These are phyloP conservation scores for Todiramphus saurophagus DNA, from an alignment of 2,113 vertebrate species.

Conservation along the genomic window DNA sequence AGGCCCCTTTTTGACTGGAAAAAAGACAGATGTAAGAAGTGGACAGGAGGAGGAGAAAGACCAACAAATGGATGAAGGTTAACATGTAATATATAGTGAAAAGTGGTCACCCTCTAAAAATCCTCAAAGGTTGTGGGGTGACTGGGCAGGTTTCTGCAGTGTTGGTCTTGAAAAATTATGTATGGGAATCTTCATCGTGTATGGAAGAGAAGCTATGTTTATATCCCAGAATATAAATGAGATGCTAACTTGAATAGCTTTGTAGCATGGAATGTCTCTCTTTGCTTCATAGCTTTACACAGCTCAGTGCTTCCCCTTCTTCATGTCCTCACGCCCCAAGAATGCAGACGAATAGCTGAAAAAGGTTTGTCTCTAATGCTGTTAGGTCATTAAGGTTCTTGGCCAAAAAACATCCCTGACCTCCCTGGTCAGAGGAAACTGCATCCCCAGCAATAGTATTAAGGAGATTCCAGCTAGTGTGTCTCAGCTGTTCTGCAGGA, in stretches of 20 bases:
- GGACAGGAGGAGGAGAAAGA: neutral
- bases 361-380: constrained; percentile 51
- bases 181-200: neutral
- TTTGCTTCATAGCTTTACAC: constrained; percentile 13
- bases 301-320: constrained; percentile 46
- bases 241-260: constrained; percentile 23
- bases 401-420: constrained; percentile 39
- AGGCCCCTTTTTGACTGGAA: neutral
- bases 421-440: constrained; percentile 10
- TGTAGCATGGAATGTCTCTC: neutral
- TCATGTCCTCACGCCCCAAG: constrained; percentile 6
- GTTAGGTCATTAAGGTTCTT: constrained; percentile 14
- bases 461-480: neutral
- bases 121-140: neutral
- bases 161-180: neutral
- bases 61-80: too few relatives aligned
- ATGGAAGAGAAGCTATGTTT: constrained; percentile 28
- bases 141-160: neutral
- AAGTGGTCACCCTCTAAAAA: neutral
- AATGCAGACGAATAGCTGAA: constrained; percentile 53
- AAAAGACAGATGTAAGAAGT: neutral
- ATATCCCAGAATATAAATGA: constrained; percentile 36
- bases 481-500: neutral
- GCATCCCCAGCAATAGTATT: neutral
- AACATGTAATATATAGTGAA: neutral